phyloP scores from a whole-genome alignment of 2,888 invertebrate species.

The Rhingia campestris region DNA sequence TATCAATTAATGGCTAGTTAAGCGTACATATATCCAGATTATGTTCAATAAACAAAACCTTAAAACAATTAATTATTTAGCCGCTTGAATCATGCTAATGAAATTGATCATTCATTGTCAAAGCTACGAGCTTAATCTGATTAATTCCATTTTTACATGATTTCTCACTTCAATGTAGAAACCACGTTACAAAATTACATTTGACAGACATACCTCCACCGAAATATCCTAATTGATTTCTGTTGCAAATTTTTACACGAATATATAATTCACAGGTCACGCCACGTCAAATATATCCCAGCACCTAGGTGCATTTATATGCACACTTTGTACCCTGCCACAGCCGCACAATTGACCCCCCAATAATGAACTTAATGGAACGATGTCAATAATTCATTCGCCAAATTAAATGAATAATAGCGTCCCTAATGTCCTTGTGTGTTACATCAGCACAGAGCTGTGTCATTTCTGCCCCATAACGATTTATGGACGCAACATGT shows the following conservation, averaged over 20 bases:
- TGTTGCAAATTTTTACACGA: constrained; percentile 53
- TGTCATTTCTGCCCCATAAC: constrained; percentile 46
- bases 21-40: not conserved
- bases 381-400: constrained; percentile 73
- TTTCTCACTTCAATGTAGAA: not conserved
- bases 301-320: not conserved
- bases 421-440: constrained; percentile 69
- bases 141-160: not conserved
- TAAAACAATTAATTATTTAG: not conserved
- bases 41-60: not conserved
- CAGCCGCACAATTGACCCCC: constrained; percentile 51
- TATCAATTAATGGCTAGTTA: not conserved
- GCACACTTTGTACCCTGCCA: not conserved
- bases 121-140: not conserved
- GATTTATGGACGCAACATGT: constrained; percentile 74
- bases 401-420: constrained; percentile 74
- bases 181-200: not conserved
- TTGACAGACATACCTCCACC: not conserved
- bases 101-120: not conserved
- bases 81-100: not conserved
- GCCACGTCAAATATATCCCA: constrained; percentile 30
- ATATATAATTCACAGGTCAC: constrained; percentile 49
- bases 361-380: constrained; percentile 66
- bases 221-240: constrained; percentile 55
- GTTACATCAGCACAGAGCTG: constrained; percentile 47